Evolutionary conservation across 2,113 vertebrate species (phyloP).

Genomic region (Phaethornis superciliosus): DNA sequence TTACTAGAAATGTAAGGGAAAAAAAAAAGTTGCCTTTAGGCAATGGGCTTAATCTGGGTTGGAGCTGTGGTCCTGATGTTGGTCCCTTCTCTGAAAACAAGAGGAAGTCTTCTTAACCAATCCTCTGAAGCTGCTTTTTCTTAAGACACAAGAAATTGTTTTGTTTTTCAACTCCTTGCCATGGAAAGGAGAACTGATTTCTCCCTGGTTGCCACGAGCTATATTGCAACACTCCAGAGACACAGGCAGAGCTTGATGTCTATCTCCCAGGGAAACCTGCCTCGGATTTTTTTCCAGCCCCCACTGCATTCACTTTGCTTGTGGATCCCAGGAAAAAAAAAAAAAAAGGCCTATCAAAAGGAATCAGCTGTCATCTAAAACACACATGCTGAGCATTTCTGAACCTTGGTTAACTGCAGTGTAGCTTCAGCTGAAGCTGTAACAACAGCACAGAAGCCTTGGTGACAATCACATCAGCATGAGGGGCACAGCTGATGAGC

Average conservation of each 20-base stretch:
- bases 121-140: neutral
- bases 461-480: neutral
- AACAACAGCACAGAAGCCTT: neutral
- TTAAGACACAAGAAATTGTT: neutral
- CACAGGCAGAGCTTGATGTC: neutral
- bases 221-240: neutral
- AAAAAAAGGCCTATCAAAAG: neutral
- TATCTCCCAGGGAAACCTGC: slow-evolving; percentile 53
- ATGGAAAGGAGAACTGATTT: slow-evolving; percentile 17
- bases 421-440: neutral
- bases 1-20: neutral
- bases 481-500: neutral
- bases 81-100: neutral
- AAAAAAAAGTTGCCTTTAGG: neutral
- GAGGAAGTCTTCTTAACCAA: neutral
- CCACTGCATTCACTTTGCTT: neutral
- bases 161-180: slow-evolving; percentile 1
- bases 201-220: neutral
- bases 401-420: neutral
- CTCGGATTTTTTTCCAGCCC: slow-evolving; percentile 16
- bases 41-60: neutral
- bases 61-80: neutral
- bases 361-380: slow-evolving; percentile 40
- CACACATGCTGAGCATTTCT: neutral
- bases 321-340: neutral